Base-by-base conservation (phyloP, 30 jellyfish, hydroid and myxozoan species). In the Cassiopea xamachana region DNA sequence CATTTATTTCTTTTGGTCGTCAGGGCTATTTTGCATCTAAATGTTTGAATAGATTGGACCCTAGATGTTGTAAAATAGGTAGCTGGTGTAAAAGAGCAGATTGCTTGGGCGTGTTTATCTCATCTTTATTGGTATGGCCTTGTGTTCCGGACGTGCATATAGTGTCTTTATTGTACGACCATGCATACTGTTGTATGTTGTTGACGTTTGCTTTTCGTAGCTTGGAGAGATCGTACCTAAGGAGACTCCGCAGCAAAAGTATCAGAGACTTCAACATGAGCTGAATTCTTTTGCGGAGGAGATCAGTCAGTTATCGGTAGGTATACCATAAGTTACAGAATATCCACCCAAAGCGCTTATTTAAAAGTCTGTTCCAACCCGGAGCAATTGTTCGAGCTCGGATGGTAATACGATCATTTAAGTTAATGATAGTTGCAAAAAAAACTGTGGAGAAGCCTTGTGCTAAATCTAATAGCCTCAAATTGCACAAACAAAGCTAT, bases 171-270 rank as follows among this genome's bases (percentile, higher is more conserved):
- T 27, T 27, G 39, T 27, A 27, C 69, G 14, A 59, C 0, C 69
- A 6, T 59, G 27, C 27, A 64, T 13, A 2, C 39, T 16, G 43
- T 64, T 64, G 74, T 64, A 9, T 5, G 6, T 17, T 5, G 43
- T 17, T 9, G 27, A 2, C 43, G 8, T 12, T 80, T 60, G 48
- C 46, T 49, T 47, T 61, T 18, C 91, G 70, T 50, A 96, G 99
- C 92, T 96, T 85, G 98, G 98, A 18, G 99, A 96, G 93, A 90
- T 75, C 18, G 97, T 87, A 7, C 93, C 94, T 1, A 92, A 91
- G 51, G 99, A 96, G 80, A 96, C 98, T 2, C 99, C 99, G 7
- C 98, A 89, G 61, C 99, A 96, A 77, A 96, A 92, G 73, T 92
- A 91, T 69, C 99, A 96, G 73, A 84, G 99, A 50, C 95, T 96